phyloP scores from a whole-genome alignment of 2,113 vertebrate genomes.

The Lates calcarifer region DNA sequence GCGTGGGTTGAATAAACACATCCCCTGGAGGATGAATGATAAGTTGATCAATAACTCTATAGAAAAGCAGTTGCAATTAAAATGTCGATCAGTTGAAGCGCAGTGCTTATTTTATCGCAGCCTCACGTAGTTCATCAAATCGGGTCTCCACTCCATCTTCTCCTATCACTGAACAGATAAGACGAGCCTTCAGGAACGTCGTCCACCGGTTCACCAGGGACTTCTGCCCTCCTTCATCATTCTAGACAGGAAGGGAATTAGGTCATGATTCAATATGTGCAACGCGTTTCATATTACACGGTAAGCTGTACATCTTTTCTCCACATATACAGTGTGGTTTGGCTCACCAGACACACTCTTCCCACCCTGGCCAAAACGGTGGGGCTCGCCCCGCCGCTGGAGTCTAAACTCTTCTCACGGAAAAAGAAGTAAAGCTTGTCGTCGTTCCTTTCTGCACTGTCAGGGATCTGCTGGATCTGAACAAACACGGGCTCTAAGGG shows the following conservation, averaged over 20 bases:
- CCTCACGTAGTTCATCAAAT: constrained; percentile 90
- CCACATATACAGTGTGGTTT: background rate
- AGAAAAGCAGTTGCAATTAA: constrained; percentile 18
- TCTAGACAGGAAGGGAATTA: constrained; percentile 75
- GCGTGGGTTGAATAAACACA: constrained; percentile 87
- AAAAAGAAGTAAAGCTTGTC: constrained; percentile 92
- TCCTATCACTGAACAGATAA: constrained; percentile 89
- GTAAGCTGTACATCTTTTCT: background rate
- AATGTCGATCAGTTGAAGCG: constrained; percentile 14
- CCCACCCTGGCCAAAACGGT: constrained; percentile 86
- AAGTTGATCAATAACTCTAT: constrained; percentile 35
- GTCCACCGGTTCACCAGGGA: constrained; percentile 91
- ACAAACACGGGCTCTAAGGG: constrained; percentile 88
- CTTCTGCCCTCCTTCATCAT: constrained; percentile 89
- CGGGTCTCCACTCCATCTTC: constrained; percentile 88
- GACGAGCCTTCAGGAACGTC: constrained; percentile 89
- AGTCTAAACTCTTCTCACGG: constrained; percentile 88
- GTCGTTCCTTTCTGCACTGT: constrained; percentile 88
- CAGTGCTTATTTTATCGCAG: background rate
- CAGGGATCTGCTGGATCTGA: constrained; percentile 88
- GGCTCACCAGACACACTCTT: constrained; percentile 88
- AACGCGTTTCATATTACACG: constrained; percentile 14
- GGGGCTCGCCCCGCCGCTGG: constrained; percentile 84
- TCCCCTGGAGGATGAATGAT: constrained; percentile 80
- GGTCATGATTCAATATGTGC: constrained; percentile 26